These are phyloP conservation scores for Melanotus villosus DNA, from an alignment of 2,888 invertebrate genomes.

Conservation along the genomic window DNA sequence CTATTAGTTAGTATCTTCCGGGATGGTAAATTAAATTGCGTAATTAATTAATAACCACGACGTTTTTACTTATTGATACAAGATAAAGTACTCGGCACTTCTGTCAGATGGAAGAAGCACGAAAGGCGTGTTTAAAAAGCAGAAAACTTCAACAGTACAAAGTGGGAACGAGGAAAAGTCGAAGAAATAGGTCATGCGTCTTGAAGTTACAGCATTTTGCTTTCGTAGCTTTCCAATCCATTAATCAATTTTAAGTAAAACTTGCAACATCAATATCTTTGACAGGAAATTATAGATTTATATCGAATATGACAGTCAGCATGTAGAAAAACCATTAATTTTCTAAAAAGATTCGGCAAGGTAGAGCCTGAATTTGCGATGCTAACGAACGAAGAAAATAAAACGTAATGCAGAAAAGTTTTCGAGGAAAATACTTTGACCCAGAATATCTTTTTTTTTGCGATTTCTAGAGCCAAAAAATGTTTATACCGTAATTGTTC, in stretches of 20 bases:
- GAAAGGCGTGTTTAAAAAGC: not conserved
- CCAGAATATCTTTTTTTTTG: not conserved
- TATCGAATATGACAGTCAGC: conserved; percentile 33
- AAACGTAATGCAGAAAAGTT: conserved; percentile 1
- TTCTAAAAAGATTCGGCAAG: conserved; percentile 10
- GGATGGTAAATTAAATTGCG: not conserved
- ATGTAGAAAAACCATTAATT: conserved; percentile 31
- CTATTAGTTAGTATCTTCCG: not conserved
- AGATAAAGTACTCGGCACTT: conserved; percentile 1
- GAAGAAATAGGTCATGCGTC: conserved; percentile 23
- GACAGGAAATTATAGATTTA: conserved; percentile 40
- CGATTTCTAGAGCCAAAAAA: not conserved
- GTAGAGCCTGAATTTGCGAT: conserved; percentile 1
- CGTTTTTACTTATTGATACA: conserved; percentile 11
- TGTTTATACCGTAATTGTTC: not conserved
- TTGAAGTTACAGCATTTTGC: conserved; percentile 33
- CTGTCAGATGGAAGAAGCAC: not conserved
- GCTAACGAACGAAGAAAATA: conserved; percentile 11
- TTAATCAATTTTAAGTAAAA: conserved; percentile 37
- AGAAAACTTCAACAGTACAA: not conserved
- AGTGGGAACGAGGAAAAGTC: conserved; percentile 2
- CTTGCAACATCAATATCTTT: conserved; percentile 39
- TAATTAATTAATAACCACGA: conserved; percentile 16
- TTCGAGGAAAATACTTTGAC: not conserved
- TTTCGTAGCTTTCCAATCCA: conserved; percentile 35